phyloP scores from a whole-genome alignment of 2,113 vertebrate species.

The Typhlomys cinereus region DNA sequence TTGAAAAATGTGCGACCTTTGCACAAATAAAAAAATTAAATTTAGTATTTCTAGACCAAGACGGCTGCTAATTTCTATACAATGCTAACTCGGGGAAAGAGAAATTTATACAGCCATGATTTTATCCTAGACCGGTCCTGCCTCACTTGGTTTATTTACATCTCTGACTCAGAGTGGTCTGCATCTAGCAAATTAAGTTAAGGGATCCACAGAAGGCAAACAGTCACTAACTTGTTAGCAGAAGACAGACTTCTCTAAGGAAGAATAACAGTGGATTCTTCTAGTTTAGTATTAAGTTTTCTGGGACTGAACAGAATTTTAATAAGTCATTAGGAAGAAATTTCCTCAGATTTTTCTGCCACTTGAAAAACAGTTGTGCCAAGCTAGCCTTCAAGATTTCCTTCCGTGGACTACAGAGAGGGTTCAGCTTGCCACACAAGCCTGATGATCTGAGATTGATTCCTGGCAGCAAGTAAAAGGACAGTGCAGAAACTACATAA shows the following conservation, averaged over 20 bases:
- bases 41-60: neutral
- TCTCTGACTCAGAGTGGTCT: neutral
- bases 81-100: neutral
- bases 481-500: too few species aligned
- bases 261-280: neutral
- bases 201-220: slow-evolving; percentile 21
- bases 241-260: neutral
- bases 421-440: too few species aligned
- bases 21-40: neutral
- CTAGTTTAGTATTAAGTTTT: neutral
- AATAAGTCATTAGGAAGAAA: slow-evolving; percentile 6
- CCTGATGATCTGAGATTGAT: too few species aligned
- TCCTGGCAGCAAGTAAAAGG: too few species aligned
- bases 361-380: slow-evolving; percentile 2
- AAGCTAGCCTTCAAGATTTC: neutral
- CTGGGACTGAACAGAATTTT: neutral
- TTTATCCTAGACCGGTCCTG: neutral
- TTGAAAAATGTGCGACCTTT: neutral
- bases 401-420: too few species aligned
- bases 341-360: neutral
- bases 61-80: neutral
- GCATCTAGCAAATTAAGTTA: neutral
- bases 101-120: neutral
- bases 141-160: neutral
- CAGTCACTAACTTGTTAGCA: neutral